Evolutionary conservation across 2,888 invertebrate species (phyloP).

Genomic region (Drosophila phalerata): DNA sequence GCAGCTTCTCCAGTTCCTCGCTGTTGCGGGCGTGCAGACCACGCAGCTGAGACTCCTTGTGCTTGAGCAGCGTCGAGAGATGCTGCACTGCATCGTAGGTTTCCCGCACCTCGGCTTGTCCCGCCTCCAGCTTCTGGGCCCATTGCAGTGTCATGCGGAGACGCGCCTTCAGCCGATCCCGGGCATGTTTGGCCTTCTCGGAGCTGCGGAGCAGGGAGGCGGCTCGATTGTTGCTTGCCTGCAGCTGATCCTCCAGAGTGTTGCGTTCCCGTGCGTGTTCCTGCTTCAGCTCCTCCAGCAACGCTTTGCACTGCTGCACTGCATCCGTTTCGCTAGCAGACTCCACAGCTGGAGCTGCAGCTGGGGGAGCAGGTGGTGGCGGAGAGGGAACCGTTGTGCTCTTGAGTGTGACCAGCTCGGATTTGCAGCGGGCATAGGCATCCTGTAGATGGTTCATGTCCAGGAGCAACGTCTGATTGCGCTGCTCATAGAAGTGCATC

Average conservation of each 20-base stretch:
- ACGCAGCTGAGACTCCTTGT: constrained; percentile 85
- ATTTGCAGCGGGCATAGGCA: constrained; percentile 84
- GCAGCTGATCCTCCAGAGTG: constrained; percentile 65
- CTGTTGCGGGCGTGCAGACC: constrained; percentile 82
- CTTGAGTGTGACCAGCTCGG: constrained; percentile 80
- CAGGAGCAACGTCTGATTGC: constrained; percentile 86
- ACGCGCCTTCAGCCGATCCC: constrained; percentile 83
- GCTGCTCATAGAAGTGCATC: constrained; percentile 90
- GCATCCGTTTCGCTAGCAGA: constrained; percentile 85
- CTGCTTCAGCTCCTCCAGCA: constrained; percentile 91
- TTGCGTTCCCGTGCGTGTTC: constrained; percentile 89
- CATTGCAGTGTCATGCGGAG: constrained; percentile 84
- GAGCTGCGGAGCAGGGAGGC: constrained; percentile 70
- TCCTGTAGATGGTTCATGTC: constrained; percentile 85
- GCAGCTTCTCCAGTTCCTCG: constrained; percentile 83
- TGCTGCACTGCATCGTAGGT: constrained; percentile 84
- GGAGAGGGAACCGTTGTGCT: constrained; percentile 42
- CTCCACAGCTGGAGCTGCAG: constrained; percentile 5
- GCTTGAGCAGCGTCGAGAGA: constrained; percentile 83
- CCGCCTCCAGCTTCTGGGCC: constrained; percentile 84
- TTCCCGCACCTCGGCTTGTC: constrained; percentile 79
- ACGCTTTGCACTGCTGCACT: constrained; percentile 90
- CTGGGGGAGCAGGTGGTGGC: background rate
- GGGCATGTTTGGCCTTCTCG: constrained; percentile 81
- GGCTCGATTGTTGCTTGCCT: constrained; percentile 53